Base-by-base conservation (phyloP, 2,888 invertebrate genomes). In the Lutraria lutraria region DNA sequence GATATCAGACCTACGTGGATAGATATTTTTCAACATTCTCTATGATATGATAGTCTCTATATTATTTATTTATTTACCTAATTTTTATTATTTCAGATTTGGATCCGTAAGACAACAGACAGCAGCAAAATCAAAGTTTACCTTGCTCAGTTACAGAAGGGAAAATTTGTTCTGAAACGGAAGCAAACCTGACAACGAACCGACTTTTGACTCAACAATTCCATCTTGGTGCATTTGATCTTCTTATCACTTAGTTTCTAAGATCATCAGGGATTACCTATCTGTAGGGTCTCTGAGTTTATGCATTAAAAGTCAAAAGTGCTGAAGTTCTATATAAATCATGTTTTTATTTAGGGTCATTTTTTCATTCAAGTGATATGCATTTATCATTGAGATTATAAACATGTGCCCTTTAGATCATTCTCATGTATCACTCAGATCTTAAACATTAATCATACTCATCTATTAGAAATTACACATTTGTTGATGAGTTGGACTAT, bases 131-230 rank as follows among this genome's bases (percentile, higher is more conserved):
- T 98, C 31, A 97, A 98, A 96, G 98, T 99, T 96, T 98, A 98
- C 96, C 97, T 98, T 94, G 98, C 98, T 0, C 98, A 99, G 96
- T 97, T 99, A 94, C 98, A 98, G 91, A 98, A 98, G 94, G 99
- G 99, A 29, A 99, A 98, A 97, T 98, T 98, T 96, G 98, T 98
- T 34, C 98, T 99, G 94, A 98, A 98, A 96, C 97, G 99, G 93
- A 97, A 99, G 94, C 98, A 98, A 53, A 93, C 94, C 1, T 95
- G 92, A 93, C 82, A 82, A 76, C 83, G 43, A 53, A 60, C 85
- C 2, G 80, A 43, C 76, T 60, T 79, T 81, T 76, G 76, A 76
- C 19, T 76, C 63, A 68, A 25, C 63, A 25, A 0, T 4, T 25
- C 63, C 63, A 68, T 68, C 25, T 6, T 13, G n/a, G 63, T 68